A percentile compares a stretch with the other conserved stretches of the same genome.
phyloP scores from a whole-genome alignment of 2,888 invertebrate genomes.

The Agrotis puta region DNA sequence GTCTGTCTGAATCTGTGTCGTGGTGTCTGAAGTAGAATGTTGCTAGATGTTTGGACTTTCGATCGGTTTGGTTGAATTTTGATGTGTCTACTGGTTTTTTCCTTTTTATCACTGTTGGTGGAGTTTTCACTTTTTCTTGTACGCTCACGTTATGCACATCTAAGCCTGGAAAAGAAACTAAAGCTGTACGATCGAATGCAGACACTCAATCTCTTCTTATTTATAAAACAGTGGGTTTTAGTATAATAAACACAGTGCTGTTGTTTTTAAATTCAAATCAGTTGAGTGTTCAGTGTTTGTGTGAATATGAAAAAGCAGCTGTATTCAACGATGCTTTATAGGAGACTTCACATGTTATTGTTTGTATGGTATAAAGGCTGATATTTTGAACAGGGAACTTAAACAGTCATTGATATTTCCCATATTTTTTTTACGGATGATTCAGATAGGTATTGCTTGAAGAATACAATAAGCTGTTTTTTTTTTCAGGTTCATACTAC shows the following conservation, averaged over 20 bases:
- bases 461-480: too few species aligned
- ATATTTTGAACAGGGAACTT: slow-evolving; percentile 18
- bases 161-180: slow-evolving; percentile 77
- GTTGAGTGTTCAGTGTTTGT: slow-evolving; percentile 61
- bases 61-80: slow-evolving; percentile 93
- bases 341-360: slow-evolving; percentile 11
- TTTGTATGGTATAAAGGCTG: slow-evolving; percentile 11
- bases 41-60: slow-evolving; percentile 95
- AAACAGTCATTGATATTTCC: not conserved
- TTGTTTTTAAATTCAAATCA: slow-evolving; percentile 78
- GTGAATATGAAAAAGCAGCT: slow-evolving; percentile 72
- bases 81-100: slow-evolving; percentile 91
- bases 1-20: slow-evolving; percentile 96
- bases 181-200: slow-evolving; percentile 18
- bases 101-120: slow-evolving; percentile 88
- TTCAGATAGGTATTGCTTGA: too few species aligned
- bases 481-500: too few species aligned
- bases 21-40: slow-evolving; percentile 96
- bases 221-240: slow-evolving; percentile 72
- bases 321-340: slow-evolving; percentile 32
- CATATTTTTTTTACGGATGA: too few species aligned
- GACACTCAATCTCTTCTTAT: slow-evolving; percentile 52
- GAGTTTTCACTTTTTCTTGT: slow-evolving; percentile 81
- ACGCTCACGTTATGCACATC: slow-evolving; percentile 74
- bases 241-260: slow-evolving; percentile 66